These are phyloP conservation scores for Phocoena sinus DNA, from an alignment of 2,113 vertebrate genomes.

Conservation along the genomic window DNA sequence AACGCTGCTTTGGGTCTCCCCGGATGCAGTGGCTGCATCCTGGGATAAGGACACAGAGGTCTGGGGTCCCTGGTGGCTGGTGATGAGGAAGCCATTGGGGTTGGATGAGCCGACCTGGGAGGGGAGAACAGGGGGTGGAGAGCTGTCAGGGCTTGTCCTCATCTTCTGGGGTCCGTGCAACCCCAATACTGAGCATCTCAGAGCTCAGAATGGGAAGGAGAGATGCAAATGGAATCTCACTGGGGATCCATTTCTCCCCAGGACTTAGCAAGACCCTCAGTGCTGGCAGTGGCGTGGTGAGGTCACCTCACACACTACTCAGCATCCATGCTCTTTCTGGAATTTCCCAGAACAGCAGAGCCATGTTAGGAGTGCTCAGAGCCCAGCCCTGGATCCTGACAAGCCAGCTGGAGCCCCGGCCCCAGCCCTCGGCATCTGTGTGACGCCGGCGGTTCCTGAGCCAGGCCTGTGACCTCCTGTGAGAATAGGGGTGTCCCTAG, in stretches of 20 bases:
- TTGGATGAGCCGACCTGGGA: rapidly evolving
- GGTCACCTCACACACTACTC: neutral
- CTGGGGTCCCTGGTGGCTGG: neutral
- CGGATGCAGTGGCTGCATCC: rapidly evolving
- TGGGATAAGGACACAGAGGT: rapidly evolving
- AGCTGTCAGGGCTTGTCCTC: neutral
- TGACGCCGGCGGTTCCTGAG: rapidly evolving
- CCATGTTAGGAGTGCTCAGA: rapidly evolving
- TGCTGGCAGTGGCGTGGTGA: rapidly evolving
- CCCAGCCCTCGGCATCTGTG: rapidly evolving
- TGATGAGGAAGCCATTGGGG: rapidly evolving
- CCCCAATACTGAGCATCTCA: rapidly evolving
- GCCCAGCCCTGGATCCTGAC: neutral
- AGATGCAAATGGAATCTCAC: too few relatives aligned
- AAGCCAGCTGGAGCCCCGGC: rapidly evolving
- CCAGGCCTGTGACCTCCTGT: neutral
- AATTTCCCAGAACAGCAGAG: neutral
- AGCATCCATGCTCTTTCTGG: neutral
- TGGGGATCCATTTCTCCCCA: rapidly evolving
- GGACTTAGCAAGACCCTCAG: neutral
- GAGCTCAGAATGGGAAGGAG: neutral
- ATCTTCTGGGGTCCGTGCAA: rapidly evolving
- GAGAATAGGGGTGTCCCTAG: rapidly evolving
- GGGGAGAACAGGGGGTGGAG: rapidly evolving
- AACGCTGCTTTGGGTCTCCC: neutral